These are phyloP conservation scores for Achatina immaculata DNA, from an alignment of 1,140 invertebrate genomes.

Conservation along the genomic window DNA sequence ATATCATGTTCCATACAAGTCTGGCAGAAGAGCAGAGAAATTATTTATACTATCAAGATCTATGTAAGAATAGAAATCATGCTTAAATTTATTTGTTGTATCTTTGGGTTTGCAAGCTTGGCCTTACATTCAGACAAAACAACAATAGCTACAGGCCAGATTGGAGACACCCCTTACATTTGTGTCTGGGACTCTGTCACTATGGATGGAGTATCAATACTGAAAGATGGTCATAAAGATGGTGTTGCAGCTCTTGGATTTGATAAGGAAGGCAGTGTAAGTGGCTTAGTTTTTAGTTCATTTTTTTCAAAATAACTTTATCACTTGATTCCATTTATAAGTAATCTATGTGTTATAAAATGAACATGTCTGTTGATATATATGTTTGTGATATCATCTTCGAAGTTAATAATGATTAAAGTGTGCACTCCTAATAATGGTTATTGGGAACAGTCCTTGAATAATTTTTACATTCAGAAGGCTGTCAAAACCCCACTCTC, in stretches of 20 bases:
- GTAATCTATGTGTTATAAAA: no score
- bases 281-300: conserved; percentile 22
- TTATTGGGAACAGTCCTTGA: no score
- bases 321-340: not conserved
- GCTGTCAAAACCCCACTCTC: no score
- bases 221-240: conserved; percentile 69
- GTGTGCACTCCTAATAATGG: no score
- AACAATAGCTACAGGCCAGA: conserved; percentile 70
- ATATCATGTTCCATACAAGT: no score
- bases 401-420: not conserved
- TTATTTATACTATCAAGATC: no score
- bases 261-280: conserved; percentile 66
- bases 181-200: conserved; percentile 69
- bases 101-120: conserved; percentile 51
- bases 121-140: conserved; percentile 67
- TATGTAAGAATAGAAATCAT: not conserved
- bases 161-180: conserved; percentile 69
- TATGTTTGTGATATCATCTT: conserved; percentile 4
- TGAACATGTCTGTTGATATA: no score
- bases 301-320: conserved; percentile 22
- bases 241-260: conserved; percentile 66
- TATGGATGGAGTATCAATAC: conserved; percentile 65
- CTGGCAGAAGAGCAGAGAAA: no score
- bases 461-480: no score
- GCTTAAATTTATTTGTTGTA: not conserved